These are phyloP conservation scores for Clitarchus hookeri DNA, from an alignment of 2,888 invertebrate genomes.

Conservation along the genomic window DNA sequence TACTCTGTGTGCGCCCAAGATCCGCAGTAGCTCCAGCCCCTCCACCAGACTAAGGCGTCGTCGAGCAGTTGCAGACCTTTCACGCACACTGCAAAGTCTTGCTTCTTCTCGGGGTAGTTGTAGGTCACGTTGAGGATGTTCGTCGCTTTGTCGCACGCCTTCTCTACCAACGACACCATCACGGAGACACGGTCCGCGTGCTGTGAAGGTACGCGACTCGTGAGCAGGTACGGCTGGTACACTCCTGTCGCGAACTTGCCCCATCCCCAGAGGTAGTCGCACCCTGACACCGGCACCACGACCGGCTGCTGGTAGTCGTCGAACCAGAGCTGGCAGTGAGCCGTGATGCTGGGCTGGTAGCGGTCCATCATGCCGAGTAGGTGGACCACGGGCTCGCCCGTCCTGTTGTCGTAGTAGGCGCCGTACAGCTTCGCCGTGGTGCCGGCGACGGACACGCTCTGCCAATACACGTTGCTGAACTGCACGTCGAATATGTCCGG, in stretches of 20 bases:
- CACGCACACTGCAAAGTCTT: neutral
- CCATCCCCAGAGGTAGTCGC: neutral
- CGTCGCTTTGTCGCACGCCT: neutral
- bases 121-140: neutral
- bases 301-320: neutral
- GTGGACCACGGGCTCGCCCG: neutral
- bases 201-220: neutral
- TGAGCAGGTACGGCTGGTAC: neutral
- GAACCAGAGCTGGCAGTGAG: slow-evolving; percentile 22
- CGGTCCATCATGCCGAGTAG: neutral
- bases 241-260: neutral
- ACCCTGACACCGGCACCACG: too few relatives aligned
- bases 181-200: too few relatives aligned
- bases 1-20: slow-evolving; percentile 16
- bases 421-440: neutral
- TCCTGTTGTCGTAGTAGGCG: slow-evolving; percentile 12
- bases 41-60: neutral
- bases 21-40: neutral
- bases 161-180: neutral
- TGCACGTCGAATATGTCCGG: neutral
- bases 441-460: neutral
- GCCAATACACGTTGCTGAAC: slow-evolving; percentile 17
- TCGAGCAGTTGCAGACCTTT: neutral
- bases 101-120: neutral
- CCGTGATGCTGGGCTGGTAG: neutral